Evolutionary conservation across 1,140 invertebrate species (phyloP).

Genomic region (Venustaconcha ellipsiformis): DNA sequence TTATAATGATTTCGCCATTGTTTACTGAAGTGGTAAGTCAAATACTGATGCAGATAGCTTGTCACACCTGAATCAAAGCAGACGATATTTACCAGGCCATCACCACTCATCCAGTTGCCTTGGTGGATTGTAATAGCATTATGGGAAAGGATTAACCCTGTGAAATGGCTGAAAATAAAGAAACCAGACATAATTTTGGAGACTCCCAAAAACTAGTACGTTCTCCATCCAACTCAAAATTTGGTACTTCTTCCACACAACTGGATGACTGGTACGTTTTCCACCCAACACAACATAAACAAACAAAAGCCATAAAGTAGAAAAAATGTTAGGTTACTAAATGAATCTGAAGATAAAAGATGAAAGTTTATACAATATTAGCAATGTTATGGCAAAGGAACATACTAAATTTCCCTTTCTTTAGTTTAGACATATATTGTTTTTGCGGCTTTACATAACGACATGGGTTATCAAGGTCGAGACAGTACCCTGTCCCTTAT

Average conservation of each 20-base stretch:
- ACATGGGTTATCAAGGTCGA: conserved; percentile 1
- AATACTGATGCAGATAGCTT: conserved; percentile 36
- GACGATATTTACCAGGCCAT: background rate
- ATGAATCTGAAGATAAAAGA: conserved; percentile 2
- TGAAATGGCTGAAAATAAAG: background rate
- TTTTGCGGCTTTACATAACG: too few relatives aligned
- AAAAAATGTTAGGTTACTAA: background rate
- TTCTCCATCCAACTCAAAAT: too few relatives aligned
- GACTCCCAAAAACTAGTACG: background rate
- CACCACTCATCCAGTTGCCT: background rate
- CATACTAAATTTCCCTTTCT: conserved; percentile 14
- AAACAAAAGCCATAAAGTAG: background rate
- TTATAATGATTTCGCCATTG: conserved; percentile 31
- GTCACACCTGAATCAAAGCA: conserved; percentile 1
- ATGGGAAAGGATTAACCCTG: background rate
- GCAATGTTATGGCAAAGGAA: conserved; percentile 1
- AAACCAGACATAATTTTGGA: background rate
- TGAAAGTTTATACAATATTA: conserved; percentile 5
- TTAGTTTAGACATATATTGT: background rate
- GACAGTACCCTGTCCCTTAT: conserved; percentile 16
- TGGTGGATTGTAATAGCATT: background rate
- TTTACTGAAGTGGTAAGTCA: conserved; percentile 20
- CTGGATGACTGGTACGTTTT: too few relatives aligned
- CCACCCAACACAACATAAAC: background rate
- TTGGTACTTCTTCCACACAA: too few relatives aligned